Conservation (phyloP, 1,140 invertebrate species). For the Araneus ventricosus region DNA sequence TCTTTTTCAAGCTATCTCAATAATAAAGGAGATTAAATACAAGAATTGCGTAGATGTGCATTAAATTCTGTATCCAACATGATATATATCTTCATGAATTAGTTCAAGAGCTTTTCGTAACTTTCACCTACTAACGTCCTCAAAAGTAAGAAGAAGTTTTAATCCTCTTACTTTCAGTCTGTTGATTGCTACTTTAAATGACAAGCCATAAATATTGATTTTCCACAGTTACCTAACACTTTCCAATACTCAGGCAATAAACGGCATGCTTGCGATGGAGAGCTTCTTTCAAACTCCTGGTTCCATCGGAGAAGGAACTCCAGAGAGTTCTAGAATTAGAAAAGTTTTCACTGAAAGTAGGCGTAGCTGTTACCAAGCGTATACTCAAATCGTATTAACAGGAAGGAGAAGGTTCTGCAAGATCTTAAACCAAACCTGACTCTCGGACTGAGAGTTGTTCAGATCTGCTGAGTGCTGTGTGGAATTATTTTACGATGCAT, state of each 20-base stretch:
- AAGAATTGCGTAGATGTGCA: neutral
- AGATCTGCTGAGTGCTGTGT: neutral
- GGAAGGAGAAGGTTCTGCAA: no score
- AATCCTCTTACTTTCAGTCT: neutral
- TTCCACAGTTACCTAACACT: neutral
- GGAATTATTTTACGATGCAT: slow-evolving; percentile 28
- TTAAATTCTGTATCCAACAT: neutral
- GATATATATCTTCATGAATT: neutral
- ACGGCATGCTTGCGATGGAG: neutral
- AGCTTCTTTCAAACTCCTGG: neutral
- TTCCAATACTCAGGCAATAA: slow-evolving; percentile 4
- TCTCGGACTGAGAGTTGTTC: neutral
- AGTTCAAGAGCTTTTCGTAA: neutral
- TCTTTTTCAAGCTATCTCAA: neutral
- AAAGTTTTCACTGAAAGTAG: neutral
- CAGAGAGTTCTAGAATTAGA: neutral
- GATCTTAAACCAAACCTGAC: neutral
- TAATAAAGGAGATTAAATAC: neutral
- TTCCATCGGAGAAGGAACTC: neutral
- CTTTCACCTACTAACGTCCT: neutral
- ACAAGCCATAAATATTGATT: slow-evolving; percentile 10
- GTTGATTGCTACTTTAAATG: neutral
- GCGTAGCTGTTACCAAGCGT: neutral
- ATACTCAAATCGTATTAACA: neutral
- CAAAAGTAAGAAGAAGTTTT: neutral